A percentile compares a stretch with the other conserved stretches of the same genome.
Conservation (phyloP, 2,113 vertebrate genomes). For the Antechinus stuartii region DNA sequence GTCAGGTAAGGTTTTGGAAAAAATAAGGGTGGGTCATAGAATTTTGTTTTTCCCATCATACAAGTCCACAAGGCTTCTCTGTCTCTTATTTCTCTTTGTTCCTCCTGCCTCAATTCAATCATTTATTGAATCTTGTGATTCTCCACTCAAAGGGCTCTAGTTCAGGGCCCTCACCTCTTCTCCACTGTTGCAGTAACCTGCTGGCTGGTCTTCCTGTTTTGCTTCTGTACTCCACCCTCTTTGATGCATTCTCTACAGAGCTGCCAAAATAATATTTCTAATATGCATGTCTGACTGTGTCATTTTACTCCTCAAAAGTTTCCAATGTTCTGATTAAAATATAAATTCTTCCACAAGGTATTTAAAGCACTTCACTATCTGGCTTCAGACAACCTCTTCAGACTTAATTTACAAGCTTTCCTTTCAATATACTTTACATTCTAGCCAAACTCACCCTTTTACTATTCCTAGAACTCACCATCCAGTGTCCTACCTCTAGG, state of each 20-base stretch:
- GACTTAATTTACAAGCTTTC: not conserved
- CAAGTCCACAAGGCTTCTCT: not conserved
- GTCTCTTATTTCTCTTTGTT: not conserved
- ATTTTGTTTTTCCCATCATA: not conserved
- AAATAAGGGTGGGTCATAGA: not conserved
- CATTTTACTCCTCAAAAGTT: not conserved
- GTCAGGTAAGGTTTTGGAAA: accelerated
- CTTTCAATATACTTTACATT: not conserved
- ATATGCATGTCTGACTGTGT: not conserved
- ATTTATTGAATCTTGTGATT: not conserved
- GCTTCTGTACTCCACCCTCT: not conserved
- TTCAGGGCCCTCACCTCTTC: not conserved
- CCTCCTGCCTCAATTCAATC: not conserved
- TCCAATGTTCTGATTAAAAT: not conserved
- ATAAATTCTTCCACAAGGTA: not conserved
- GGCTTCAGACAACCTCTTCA: no score
- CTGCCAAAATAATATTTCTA: not conserved
- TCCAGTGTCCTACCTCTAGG: no score
- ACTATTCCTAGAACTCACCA: no score
- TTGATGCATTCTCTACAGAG: not conserved
- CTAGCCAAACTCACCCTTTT: not conserved
- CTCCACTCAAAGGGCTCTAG: not conserved
- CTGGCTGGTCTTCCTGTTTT: not conserved
- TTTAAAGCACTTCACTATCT: no score
- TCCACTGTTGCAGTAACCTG: not conserved